Conservation (phyloP, 2,888 invertebrate genomes). For the Amphipyra tragopoginis region DNA sequence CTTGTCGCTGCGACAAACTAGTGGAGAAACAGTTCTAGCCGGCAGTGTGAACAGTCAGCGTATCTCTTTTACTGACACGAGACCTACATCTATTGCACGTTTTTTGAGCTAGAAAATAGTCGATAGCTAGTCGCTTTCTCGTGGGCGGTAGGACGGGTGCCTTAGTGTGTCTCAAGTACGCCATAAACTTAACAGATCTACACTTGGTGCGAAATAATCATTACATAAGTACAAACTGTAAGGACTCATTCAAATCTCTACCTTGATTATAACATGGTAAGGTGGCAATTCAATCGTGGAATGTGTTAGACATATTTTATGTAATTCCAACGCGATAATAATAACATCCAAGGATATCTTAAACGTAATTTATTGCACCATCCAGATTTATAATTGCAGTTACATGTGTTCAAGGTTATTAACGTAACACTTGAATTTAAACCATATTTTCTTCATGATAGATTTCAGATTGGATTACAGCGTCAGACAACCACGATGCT, state of each 20-base stretch:
- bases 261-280: accelerated
- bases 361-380: slow-evolving; percentile 22
- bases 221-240: background rate
- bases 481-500: background rate
- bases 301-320: background rate
- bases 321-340: slow-evolving; percentile 7
- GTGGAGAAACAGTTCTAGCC: too few relatives aligned
- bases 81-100: too few relatives aligned
- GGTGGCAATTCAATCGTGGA: background rate
- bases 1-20: too few relatives aligned
- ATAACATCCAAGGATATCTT: slow-evolving; percentile 1
- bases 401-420: slow-evolving; percentile 1
- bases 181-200: slow-evolving; percentile 22
- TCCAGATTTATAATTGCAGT: slow-evolving; percentile 29
- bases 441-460: background rate
- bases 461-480: background rate
- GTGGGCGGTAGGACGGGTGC: too few relatives aligned
- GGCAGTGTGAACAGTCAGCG: too few relatives aligned
- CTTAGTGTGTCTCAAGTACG: slow-evolving; percentile 26
- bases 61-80: too few relatives aligned
- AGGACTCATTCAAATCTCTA: background rate
- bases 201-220: slow-evolving; percentile 7
- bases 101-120: too few relatives aligned
- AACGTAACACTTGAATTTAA: background rate
- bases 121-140: too few relatives aligned